Evolutionary conservation across 2,113 vertebrate genomes (phyloP), one percentile per base, ranked within the genome.

Genomic region (Daubentonia madagascariensis): DNA sequence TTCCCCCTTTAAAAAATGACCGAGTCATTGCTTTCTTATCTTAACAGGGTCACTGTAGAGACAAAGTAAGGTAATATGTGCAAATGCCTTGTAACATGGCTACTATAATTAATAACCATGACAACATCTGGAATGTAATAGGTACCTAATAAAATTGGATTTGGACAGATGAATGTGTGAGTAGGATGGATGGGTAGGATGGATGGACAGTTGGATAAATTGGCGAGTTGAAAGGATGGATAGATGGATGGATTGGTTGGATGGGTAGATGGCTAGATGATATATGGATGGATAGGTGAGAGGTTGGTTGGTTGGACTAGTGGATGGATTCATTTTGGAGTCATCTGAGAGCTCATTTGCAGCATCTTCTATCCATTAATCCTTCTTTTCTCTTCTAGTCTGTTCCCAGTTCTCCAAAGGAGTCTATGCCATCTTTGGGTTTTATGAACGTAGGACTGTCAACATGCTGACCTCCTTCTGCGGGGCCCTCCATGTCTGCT

Each of bases 381-480:
- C 83, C 40, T 95, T 80, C 48, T 97, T 48, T 90, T 93, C 81
- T 52, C 48, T 88, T 94, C 32, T 98, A 99, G 99, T 99, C 98
- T 99, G 99, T 98, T 99, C 99, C 0, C 99, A 99, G 99, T 99
- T 99, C 98, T 99, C 99, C 97, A 99, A 99, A 98, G 99, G 99
- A 9, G 99, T 99, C 97, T 99, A 99, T 0, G 99, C 99, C 99
- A 99, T 99, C 99, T 99, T 99, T n/a, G 99, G 99, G 10, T 99
- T 99, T 97, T 99, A 99, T 0, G 99, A 99, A 98, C 98, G 99
- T 95, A 99, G 99, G 98, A 99, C 99, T 0, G 99, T 99, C 96
- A 99, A 99, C 99, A 99, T 99, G 99, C 99, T 99, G 86, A 99
- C 99, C 7, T 99, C 99, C 50, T 99, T 99, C 98, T 99, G 99